These are phyloP conservation scores for Aldabrachelys gigantea DNA, from an alignment of 2,113 vertebrate species.

Conservation along the genomic window DNA sequence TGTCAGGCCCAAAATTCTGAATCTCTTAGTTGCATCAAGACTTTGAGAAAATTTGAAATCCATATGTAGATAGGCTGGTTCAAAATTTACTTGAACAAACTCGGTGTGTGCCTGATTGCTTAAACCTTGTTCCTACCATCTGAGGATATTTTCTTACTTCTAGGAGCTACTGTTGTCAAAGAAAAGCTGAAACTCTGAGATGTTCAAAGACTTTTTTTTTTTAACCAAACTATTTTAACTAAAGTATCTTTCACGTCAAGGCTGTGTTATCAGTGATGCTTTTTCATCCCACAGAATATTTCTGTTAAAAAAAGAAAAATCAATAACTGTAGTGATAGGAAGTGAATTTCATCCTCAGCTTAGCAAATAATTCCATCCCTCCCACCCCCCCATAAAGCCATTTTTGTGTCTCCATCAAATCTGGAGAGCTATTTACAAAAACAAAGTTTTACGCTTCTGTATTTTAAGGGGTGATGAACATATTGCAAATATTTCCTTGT, in stretches of 20 bases:
- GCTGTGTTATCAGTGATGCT: background rate
- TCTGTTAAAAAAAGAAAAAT: constrained; percentile 26
- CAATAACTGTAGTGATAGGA: constrained; percentile 30
- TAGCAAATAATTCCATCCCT: background rate
- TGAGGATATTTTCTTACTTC: background rate
- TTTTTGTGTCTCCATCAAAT: constrained; percentile 7
- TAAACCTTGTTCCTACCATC: background rate
- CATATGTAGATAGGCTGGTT: background rate
- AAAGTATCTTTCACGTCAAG: background rate
- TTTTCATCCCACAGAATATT: background rate
- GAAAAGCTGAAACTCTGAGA: background rate
- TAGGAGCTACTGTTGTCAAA: background rate
- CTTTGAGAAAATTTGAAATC: background rate
- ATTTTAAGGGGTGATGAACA: background rate
- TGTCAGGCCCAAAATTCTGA: background rate
- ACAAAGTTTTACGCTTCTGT: background rate
- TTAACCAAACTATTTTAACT: background rate
- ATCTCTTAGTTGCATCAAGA: background rate
- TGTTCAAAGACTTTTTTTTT: background rate
- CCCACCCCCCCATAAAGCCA: background rate
- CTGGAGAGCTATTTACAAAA: background rate
- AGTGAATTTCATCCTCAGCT: background rate
- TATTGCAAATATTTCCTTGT: background rate
- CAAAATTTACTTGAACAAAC: background rate
- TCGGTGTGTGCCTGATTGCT: background rate